Evolutionary conservation across 2,888 invertebrate genomes (phyloP).

Genomic region (Lissonota sp.): DNA sequence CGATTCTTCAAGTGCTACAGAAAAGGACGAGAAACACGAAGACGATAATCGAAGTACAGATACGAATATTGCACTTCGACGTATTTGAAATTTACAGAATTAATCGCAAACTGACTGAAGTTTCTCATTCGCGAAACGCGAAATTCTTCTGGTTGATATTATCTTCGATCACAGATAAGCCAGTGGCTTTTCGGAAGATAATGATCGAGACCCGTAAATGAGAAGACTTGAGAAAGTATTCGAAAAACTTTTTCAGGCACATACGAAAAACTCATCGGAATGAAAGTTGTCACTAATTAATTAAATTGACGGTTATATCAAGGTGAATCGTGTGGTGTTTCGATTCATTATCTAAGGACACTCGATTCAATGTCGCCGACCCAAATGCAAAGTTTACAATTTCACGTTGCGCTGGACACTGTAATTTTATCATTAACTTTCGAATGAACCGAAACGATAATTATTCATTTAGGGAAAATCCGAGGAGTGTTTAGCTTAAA

Average conservation of each 20-base stretch:
- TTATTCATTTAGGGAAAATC: too few relatives aligned
- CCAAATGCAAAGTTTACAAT: too few relatives aligned
- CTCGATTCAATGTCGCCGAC: too few relatives aligned
- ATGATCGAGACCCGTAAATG: constrained; percentile 15
- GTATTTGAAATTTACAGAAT: constrained; percentile 43
- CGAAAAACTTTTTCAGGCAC: background rate
- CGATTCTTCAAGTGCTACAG: constrained; percentile 26
- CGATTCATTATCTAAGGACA: too few relatives aligned
- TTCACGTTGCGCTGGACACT: too few relatives aligned
- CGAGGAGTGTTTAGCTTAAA: background rate
- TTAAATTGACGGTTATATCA: background rate
- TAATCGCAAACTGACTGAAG: constrained; percentile 12
- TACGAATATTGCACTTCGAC: constrained; percentile 30
- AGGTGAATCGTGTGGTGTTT: too few relatives aligned
- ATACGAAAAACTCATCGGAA: background rate
- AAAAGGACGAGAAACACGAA: constrained; percentile 30
- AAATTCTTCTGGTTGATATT: background rate
- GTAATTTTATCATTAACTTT: too few relatives aligned
- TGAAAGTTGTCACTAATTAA: background rate
- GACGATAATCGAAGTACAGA: constrained; percentile 37
- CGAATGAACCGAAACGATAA: too few relatives aligned
- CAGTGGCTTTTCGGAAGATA: constrained; percentile 2
- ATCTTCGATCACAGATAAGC: background rate
- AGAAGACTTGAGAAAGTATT: background rate
- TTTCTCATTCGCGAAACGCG: background rate